Conservation (phyloP, 2,797 vertebrate genomes). For the Peromyscus melanophrys region DNA sequence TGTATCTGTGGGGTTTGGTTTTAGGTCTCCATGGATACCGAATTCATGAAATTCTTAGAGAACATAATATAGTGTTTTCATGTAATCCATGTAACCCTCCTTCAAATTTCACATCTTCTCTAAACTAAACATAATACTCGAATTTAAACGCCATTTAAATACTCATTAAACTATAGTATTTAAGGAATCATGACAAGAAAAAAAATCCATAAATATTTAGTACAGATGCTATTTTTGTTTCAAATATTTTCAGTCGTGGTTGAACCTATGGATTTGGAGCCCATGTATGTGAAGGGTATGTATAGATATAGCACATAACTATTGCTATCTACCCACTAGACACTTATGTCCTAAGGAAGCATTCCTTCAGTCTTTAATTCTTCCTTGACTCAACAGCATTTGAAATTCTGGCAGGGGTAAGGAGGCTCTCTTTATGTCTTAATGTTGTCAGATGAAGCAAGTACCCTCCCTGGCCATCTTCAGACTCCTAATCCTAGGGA, state of each 20-base stretch:
- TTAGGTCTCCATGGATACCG: background rate
- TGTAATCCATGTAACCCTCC: background rate
- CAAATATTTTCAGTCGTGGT: background rate
- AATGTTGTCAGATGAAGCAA: background rate
- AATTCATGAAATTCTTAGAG: background rate
- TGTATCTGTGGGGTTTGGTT: background rate
- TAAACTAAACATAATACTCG: background rate
- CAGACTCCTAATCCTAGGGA: background rate
- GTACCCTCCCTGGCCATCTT: background rate
- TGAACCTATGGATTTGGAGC: background rate
- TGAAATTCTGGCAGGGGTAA: background rate
- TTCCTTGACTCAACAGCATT: slow-evolving; percentile 40
- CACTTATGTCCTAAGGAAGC: background rate
- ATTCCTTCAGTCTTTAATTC: slow-evolving; percentile 2
- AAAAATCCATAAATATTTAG: background rate
- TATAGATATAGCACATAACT: background rate
- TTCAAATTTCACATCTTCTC: background rate
- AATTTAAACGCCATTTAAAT: background rate
- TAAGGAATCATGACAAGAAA: background rate
- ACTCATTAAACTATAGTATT: background rate
- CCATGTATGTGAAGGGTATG: background rate
- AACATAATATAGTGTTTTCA: background rate
- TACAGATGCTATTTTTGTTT: background rate
- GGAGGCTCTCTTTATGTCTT: background rate
- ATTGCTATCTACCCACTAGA: background rate